phyloP scores from a whole-genome alignment of 2,888 invertebrate genomes.

The Cylindroiulus punctatus region DNA sequence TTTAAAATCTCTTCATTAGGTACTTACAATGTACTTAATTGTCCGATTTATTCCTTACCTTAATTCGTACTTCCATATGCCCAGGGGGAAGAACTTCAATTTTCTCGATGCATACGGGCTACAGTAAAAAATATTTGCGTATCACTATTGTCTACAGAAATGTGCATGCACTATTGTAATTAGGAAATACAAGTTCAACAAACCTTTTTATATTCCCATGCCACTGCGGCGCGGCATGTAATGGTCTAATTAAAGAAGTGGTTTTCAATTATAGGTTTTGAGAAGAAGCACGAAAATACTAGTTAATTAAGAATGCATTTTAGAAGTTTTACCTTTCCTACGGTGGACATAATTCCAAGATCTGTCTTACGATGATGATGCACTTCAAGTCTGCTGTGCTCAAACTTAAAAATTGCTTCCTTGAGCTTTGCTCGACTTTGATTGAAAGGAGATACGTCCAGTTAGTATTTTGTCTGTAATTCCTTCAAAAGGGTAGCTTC shows the following conservation, averaged over 20 bases:
- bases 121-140: background rate
- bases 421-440: background rate
- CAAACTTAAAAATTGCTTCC: background rate
- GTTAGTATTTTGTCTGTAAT: background rate
- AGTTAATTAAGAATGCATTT: background rate
- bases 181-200: too few species aligned
- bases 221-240: slow-evolving; percentile 27
- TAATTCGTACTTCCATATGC: slow-evolving; percentile 33
- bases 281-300: background rate
- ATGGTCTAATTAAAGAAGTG: background rate
- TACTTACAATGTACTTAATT: background rate
- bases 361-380: background rate
- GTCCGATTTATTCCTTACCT: background rate
- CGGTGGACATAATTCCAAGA: background rate
- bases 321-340: slow-evolving; percentile 12
- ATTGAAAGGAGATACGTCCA: background rate
- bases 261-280: background rate
- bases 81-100: slow-evolving; percentile 28
- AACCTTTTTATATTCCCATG: slow-evolving; percentile 20
- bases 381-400: background rate
- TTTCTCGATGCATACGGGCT: background rate
- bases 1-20: background rate
- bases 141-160: too few species aligned
- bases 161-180: too few species aligned
- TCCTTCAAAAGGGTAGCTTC: background rate